Evolutionary conservation across 2,113 vertebrate species (phyloP), one percentile per base, ranked within the genome.

Genomic region (Telmatochromis brichardi): DNA sequence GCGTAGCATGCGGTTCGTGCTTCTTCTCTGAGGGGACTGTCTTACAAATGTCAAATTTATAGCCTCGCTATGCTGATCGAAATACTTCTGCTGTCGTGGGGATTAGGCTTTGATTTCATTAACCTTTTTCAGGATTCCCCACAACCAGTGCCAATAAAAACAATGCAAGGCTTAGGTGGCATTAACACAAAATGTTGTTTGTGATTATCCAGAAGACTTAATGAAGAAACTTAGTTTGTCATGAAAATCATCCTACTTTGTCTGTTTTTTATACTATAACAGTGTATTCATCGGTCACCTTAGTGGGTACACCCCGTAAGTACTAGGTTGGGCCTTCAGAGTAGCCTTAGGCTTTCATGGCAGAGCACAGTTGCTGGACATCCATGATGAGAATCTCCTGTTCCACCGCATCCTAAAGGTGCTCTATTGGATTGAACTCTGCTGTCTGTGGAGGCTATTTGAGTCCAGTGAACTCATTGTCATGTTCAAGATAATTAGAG

Each of bases 31-130:
- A 83, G 71, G 78, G 89, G 86, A 83, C 86, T 88, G 85, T 83
- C 88, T 78, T 58, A 11, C 23, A 86, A 90, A 91, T 87, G 90
- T 80, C 89, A 88, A 86, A 40, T 45, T 82, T 86, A 47, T 45
- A 54, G 51, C 60, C 50, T 35, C 2, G 17, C 71, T 80, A 33
- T 42, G 60, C 58, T 78, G 73, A 78, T 51, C 45, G 10, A 51
- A 51, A n/a, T 51, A 33, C 17, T 51, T 51, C 17, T 51, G 26
- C 42, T 78, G 26, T 51, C 4, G 1, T 51, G 73, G 45, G 73
- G 23, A 50, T 31, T 51, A 78, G 31, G 23, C 45, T 78, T 78
- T 51, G 73, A 78, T 78, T 78, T 51, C 45, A 78, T 78, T 33
- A 78, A 78, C 73, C 45, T 78, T 78, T 51, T 78, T 78, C 26